Evolutionary conservation across 2,888 invertebrate genomes (phyloP).

Genomic region (Dicycla oo): DNA sequence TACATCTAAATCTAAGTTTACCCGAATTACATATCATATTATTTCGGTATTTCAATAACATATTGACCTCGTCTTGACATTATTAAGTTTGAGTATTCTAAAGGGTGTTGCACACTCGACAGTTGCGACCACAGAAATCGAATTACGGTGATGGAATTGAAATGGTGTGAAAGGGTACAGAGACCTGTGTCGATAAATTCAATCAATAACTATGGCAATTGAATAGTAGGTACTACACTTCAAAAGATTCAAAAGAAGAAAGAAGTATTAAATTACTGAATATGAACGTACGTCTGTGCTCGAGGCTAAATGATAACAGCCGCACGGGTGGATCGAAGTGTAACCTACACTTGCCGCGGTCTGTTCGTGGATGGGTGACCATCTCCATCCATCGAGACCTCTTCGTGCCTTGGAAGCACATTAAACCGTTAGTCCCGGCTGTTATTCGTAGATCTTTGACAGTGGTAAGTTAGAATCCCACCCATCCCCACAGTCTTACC

Average conservation of each 20-base stretch:
- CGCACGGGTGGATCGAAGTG: too few relatives aligned
- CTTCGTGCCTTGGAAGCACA: too few relatives aligned
- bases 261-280: not conserved
- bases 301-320: too few relatives aligned
- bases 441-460: too few relatives aligned
- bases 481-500: too few relatives aligned
- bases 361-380: too few relatives aligned
- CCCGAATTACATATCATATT: constrained; percentile 34
- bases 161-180: constrained; percentile 17
- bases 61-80: constrained; percentile 49
- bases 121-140: constrained; percentile 17
- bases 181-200: constrained; percentile 6
- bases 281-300: too few relatives aligned
- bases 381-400: too few relatives aligned
- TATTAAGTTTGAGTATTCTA: constrained; percentile 28
- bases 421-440: too few relatives aligned
- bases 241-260: too few relatives aligned
- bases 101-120: constrained; percentile 20
- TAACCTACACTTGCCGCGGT: too few relatives aligned
- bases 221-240: not conserved
- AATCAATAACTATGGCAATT: not conserved
- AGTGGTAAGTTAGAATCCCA: too few relatives aligned
- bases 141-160: constrained; percentile 6
- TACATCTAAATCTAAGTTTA: constrained; percentile 22
- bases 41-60: constrained; percentile 43